Conservation (phyloP, 2,113 vertebrate species). For the Trichechus manatus region DNA sequence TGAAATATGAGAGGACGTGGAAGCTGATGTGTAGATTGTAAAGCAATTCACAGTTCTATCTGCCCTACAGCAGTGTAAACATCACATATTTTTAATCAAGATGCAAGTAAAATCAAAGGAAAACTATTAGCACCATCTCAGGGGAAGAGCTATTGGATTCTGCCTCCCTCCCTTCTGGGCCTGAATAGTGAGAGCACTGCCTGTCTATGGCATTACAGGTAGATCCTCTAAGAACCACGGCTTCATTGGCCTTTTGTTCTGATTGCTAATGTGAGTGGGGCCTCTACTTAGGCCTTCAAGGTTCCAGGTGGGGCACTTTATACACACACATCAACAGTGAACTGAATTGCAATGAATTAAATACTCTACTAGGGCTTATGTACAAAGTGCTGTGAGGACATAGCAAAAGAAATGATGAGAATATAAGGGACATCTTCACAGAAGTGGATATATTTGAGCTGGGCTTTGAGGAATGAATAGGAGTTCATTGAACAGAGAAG, state of each 20-base stretch:
- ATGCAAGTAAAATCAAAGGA: slow-evolving; percentile 42
- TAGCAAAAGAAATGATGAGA: neutral
- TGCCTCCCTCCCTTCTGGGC: neutral
- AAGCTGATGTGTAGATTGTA: neutral
- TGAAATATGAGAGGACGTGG: neutral
- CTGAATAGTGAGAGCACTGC: neutral
- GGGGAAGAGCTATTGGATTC: neutral
- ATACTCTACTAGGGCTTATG: neutral
- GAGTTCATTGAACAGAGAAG: neutral
- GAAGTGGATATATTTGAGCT: neutral
- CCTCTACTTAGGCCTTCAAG: neutral
- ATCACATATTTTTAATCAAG: slow-evolving; percentile 42
- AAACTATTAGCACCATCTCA: neutral
- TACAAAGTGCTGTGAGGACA: neutral
- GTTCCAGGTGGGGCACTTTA: neutral
- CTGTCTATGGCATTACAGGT: neutral
- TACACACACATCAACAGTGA: neutral
- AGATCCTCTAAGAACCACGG: neutral
- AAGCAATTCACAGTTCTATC: slow-evolving; percentile 48
- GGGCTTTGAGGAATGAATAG: slow-evolving; percentile 49
- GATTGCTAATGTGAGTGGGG: neutral
- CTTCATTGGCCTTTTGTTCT: neutral
- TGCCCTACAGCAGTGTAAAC: slow-evolving; percentile 32
- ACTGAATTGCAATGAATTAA: neutral
- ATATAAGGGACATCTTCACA: neutral